Percentiles rank a stretch among this genome's conserved stretches.
Conservation (phyloP, 2,797 vertebrate species). For the Tympanoctomys barrerae region DNA sequence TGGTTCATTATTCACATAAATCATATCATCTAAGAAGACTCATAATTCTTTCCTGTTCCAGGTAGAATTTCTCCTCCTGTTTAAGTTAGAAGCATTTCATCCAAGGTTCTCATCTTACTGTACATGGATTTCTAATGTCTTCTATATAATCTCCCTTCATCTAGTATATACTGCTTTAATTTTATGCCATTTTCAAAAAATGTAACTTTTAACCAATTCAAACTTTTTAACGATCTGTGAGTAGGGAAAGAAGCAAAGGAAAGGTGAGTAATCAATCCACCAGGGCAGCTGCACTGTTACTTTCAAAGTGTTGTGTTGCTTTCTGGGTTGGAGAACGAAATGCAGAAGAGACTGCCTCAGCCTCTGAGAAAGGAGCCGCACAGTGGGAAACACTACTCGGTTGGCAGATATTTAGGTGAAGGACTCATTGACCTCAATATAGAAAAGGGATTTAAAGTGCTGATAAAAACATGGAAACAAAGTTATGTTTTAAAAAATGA, state of each 20-base stretch:
- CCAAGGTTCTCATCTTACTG: background rate
- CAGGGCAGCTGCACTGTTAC: background rate
- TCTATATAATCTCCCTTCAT: background rate
- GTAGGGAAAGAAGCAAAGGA: background rate
- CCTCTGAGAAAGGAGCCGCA: background rate
- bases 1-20: background rate
- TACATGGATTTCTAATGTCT: background rate
- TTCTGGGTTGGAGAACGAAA: background rate
- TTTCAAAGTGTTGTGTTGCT: background rate
- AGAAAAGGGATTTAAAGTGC: slow-evolving; percentile 37
- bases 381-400: background rate
- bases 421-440: background rate
- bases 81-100: background rate
- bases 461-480: slow-evolving; percentile 38
- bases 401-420: background rate
- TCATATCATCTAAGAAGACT: background rate
- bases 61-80: slow-evolving; percentile 9
- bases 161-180: background rate
- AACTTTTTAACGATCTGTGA: background rate
- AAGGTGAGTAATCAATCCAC: background rate
- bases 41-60: background rate
- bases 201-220: background rate
- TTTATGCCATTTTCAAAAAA: background rate
- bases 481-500: slow-evolving; percentile 30
- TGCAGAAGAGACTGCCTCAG: background rate